Base-by-base conservation (phyloP, 2,113 vertebrate species). In the Semnornis frantzii region DNA sequence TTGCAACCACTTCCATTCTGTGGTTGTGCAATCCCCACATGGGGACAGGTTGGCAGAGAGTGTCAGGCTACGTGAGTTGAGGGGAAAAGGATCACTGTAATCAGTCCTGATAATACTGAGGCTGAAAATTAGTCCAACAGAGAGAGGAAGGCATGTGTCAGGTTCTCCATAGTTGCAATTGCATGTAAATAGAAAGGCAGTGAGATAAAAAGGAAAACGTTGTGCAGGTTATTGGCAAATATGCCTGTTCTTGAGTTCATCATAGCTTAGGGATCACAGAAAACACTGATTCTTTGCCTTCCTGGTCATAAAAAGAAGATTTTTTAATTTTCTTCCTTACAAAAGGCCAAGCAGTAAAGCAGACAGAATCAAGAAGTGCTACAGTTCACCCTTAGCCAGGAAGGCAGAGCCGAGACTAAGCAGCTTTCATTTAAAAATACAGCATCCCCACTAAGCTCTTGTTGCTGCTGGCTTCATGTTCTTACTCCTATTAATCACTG, bases 351-450 rank as follows among this genome's bases (percentile, higher is more conserved):
- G 37, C 23, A 85, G 33, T 55, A 71, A 82, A 82, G 78, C 74
- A 92, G 75, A 63, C 28, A 52, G 82, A 87, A 89, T 80, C 91
- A 68, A 42, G 62, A 37, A 62, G 39, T 64, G 27, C 91, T 64
- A 48, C 37, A 59, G 74, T 63, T 95, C 52, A 20, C 57, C 48
- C 64, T 37, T 64, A 77, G 81, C 78, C 75, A 85, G 79, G 83
- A 82, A 92, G 74, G 78, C 93, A 48, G 27, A 83, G 80, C 87
- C 60, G 65, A 93, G 62, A 60, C 78, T 95, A 89, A 94, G 93
- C 94, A 94, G 89, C 92, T 94, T 94, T 68, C 92, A 80, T 76
- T 93, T 82, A 54, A 54, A 80, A 64, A 39, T 87, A 34, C 30
- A 64, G 31, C 60, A 50, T 91, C 85, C 37, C 57, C 60, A 64